Evolutionary conservation across 2,113 vertebrate genomes (phyloP), one percentile per base, ranked within the genome.

Genomic region (Pristiophorus japonicus): DNA sequence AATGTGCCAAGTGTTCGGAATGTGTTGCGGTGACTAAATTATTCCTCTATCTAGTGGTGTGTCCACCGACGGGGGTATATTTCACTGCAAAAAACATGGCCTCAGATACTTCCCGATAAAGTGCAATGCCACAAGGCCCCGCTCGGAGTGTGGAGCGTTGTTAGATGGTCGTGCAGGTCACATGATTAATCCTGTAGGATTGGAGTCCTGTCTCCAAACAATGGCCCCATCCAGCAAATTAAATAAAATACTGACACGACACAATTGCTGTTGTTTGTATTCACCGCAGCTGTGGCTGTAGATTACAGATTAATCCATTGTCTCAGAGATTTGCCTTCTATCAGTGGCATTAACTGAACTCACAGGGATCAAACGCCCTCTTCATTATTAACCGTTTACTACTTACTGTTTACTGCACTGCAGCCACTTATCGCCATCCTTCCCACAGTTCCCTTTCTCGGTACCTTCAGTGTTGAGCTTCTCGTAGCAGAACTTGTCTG

Each of bases 401-500:
- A 75, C 99, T 99, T 97, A 99, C 99, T 99, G 99, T 97, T 99
- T 99, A 97, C 98, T 99, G 97, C 99, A 99, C 96, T 98, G 98
- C 96, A 99, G 96, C 98, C 98, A 99, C 73, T 97, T 98, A 10
- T 99, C 98, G 96, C 98, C 98, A 67, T 99, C 98, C 96, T 97
- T 99, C 75, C 99, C 99, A 96, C 99, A 99, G 97, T 99, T 99
- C 24, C 99, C 99, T 96, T 99, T 99, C 97, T 98, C 98, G 0
- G 99, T 99, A 78, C 99, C 99, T 97, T 99, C 99, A 0, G 99
- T 99, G 97, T 99, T 99, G 95, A 99, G 98, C 97, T 99, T 99
- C 96, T 99, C 99, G 12, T 99, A 99, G 97, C 99, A 99, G 97
- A 99, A 99, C 97, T 99, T 99, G 97, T 99, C 99, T 0, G 99